These are phyloP conservation scores for Trachelus tabidus DNA, from an alignment of 2,888 invertebrate genomes.

Conservation along the genomic window DNA sequence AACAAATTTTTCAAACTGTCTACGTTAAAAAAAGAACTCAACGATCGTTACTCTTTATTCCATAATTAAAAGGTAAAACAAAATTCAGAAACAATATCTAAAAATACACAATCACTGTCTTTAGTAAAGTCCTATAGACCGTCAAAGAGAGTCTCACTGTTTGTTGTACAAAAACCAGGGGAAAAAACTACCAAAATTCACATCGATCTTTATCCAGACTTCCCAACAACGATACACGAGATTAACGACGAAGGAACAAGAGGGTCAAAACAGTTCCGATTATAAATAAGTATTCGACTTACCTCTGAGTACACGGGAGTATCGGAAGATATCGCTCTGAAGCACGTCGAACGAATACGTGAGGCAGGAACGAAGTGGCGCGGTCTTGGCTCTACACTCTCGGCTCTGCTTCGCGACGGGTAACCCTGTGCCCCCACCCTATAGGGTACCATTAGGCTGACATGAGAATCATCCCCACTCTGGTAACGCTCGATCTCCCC, in stretches of 20 bases:
- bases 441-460: background rate
- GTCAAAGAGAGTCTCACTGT: background rate
- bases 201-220: background rate
- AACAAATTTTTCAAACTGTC: background rate
- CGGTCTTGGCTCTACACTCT: slow-evolving; percentile 33
- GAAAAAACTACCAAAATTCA: background rate
- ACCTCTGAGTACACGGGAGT: slow-evolving; percentile 8
- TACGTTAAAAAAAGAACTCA: background rate
- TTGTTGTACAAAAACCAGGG: background rate
- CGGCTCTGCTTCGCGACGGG: slow-evolving; percentile 39
- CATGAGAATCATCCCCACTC: background rate
- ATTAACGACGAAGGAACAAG: background rate
- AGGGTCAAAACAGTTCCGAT: background rate
- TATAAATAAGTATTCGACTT: slow-evolving; percentile 15
- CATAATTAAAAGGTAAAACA: background rate
- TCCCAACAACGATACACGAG: background rate
- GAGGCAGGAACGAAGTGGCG: slow-evolving; percentile 57
- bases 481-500: background rate
- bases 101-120: background rate
- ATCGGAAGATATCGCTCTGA: slow-evolving; percentile 2
- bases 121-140: background rate
- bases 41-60: background rate
- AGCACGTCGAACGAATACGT: slow-evolving; percentile 45
- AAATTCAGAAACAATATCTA: background rate
- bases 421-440: slow-evolving; percentile 34